phyloP scores from a whole-genome alignment of 1,140 invertebrate genomes.

The Euwallacea similis region DNA sequence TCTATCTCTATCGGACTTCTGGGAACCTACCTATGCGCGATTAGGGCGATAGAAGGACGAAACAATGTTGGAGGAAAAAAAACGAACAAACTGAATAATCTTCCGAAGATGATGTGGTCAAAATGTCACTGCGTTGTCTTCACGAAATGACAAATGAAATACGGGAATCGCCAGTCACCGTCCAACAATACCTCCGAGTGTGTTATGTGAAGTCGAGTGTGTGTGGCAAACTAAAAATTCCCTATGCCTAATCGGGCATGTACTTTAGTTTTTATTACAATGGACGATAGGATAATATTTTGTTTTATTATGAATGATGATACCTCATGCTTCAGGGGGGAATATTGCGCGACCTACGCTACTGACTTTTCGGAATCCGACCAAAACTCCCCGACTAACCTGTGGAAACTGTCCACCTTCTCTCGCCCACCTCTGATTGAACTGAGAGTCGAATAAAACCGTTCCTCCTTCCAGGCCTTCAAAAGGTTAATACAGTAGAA shows the following conservation, averaged over 20 bases:
- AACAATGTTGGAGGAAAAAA: not conserved
- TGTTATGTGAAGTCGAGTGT: not conserved
- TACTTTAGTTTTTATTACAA: not conserved
- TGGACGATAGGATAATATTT: no score
- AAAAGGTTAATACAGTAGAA: no score
- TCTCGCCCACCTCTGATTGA: no score
- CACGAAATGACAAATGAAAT: conserved; percentile 26
- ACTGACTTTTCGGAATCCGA: no score
- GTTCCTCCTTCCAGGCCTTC: no score
- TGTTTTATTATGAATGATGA: no score
- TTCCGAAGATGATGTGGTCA: conserved; percentile 26
- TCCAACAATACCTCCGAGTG: conserved; percentile 6
- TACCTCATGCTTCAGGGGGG: no score
- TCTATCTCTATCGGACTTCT: conserved; percentile 6
- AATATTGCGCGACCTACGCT: no score
- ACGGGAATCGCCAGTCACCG: conserved; percentile 14
- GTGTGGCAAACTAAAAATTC: conserved; percentile 18
- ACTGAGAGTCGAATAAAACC: no score
- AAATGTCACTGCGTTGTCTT: conserved; percentile 29
- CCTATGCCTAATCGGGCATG: not conserved
- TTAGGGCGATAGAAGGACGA: not conserved
- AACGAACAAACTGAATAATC: conserved; percentile 21
- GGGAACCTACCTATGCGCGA: conserved; percentile 6
- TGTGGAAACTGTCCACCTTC: no score
- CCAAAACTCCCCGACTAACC: no score